Evolutionary conservation across 2,113 vertebrate species (phyloP), one percentile per base, ranked within the genome.

Genomic region (Cyanoliseus patagonus): DNA sequence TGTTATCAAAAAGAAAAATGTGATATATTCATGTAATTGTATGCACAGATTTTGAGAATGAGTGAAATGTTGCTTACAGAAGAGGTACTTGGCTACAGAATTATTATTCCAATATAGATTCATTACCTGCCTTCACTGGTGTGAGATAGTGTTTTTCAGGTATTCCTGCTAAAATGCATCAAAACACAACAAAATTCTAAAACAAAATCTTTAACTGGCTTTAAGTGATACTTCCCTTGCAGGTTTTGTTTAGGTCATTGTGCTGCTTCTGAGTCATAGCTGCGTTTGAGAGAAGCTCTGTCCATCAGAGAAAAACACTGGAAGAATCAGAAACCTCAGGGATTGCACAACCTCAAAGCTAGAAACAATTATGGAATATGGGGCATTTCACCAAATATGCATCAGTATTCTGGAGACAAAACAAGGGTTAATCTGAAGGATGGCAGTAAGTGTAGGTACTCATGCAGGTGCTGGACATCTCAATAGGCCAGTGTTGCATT

Each of bases 401-500:
- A 11, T 10, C 4, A 9, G 23, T 31, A 22, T n/a, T 68, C 61
- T 80, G 67, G 35, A 62, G 16, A 25, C 27, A 28, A 2, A 1
- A 11, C 35, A 67, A 55, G 11, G 18, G 9, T 55, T 74, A 37
- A 25, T 18, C 31, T 51, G 42, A 68, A 80, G 23, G 23, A 39
- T 10, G 13, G 9, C 11, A 57, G n/a, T 17, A 49, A 49, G 33
- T 1, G 3, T 27, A 35, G 20, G 28, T 57, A 39, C 6, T 75
- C 14, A 3, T 13, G 7, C 7, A 61, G 20, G 11, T 61, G 25
- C 28, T 46, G 63, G 20, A 59, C 57, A 52, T 44, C 4, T 2
- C 0, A 1, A 33, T 0, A 2, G 44, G 12, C 5, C 11, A 20
- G 12, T 37, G 44, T 44, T 44, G 44, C 44, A 44, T 44, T 44